Conservation (phyloP, 2,797 vertebrate species). For the Hemibagrus guttatus region DNA sequence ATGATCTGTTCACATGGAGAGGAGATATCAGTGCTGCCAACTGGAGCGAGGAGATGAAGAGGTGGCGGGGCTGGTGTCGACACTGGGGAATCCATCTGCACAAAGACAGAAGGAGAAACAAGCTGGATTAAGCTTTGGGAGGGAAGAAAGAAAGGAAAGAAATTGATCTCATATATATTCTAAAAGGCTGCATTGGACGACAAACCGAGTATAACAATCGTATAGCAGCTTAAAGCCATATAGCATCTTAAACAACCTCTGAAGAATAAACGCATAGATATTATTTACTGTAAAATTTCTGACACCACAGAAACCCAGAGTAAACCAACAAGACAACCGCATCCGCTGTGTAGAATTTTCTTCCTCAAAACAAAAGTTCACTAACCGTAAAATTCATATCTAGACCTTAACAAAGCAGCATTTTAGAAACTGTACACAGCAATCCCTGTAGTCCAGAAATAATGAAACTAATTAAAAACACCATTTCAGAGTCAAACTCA, state of each 20-base stretch:
- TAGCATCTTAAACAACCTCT: not conserved
- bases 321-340: not conserved
- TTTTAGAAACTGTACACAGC: not conserved
- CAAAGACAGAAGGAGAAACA: conserved; percentile 34
- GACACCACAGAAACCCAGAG: not conserved
- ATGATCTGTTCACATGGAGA: conserved; percentile 99
- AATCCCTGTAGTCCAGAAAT: conserved; percentile 23
- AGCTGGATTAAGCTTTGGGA: conserved; percentile 35
- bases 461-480: not conserved
- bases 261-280: not conserved
- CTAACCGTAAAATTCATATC: not conserved
- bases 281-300: not conserved
- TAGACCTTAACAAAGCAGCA: not conserved
- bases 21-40: conserved; percentile 90
- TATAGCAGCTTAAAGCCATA: not conserved
- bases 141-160: not conserved
- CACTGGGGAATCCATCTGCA: conserved; percentile 96
- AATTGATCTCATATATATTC: not conserved
- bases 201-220: not conserved
- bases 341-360: not conserved
- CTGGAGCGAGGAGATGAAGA: conserved; percentile 90
- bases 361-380: not conserved
- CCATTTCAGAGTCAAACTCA: conserved; percentile 22
- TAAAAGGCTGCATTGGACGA: too few relatives aligned
- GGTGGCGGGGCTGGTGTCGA: conserved; percentile 92